Base-by-base conservation (phyloP, 2,888 invertebrate species). In the Dynastes maya region DNA sequence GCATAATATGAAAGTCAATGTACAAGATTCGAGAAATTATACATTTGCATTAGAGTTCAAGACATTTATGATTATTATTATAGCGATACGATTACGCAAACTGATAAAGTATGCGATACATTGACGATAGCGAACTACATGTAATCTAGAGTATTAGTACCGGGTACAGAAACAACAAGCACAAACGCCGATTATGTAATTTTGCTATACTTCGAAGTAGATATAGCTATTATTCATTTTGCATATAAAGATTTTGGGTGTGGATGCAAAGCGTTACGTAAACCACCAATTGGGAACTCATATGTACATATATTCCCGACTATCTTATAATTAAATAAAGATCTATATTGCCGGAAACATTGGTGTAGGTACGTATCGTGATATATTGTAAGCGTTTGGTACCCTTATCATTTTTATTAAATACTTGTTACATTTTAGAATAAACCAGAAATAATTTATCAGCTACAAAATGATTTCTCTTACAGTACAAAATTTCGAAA, bases 221-320 rank as follows among this genome's bases (percentile, higher is more conserved):
- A 45, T 8, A 55, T 9, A 22, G 22, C 55, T 53, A 40, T 72
- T 72, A 58, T 58, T 72, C 58, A 72, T 72, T 68, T 68, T 68
- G 68, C 68, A 51, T 68, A 68, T 68, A 68, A 37, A 40, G 51
- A 68, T 68, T 68, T 68, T 68, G 68, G 68, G 68, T 68, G 68
- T 68, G 68, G 68, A 68, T 68, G 22, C 32, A 29, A 32, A 63
- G 8, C 9, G 27, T 68, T 68, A 51, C 51, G 51, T 51, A 68
- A 68, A 29, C n/a, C 16, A 16, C 37, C n/a, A 37, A n/a, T 65
- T 65, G 16, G 65, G 37, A 9, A 32, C 16, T 29, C 13, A 29
- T 45, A 13, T 37, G 40, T 6, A 40, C 16, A 6, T 2, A 2
- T 49, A 13, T 37, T 37, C 32, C 32, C 1, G 45, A 45, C 8